Evolutionary conservation across 2,888 invertebrate species (phyloP).

Genomic region (Miltochrista miniata): DNA sequence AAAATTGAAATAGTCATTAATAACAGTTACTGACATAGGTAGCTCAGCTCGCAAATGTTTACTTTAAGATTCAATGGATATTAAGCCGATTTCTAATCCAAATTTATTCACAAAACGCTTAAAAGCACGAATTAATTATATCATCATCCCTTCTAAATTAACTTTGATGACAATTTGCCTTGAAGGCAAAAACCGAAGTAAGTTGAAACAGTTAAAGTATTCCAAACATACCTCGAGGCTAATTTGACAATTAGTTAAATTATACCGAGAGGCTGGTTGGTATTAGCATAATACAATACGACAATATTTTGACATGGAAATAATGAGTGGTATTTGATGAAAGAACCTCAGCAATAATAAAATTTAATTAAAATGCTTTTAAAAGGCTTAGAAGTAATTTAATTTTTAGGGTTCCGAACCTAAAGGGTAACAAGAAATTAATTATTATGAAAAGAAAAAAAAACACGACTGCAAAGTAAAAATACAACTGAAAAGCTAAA

Average conservation of each 20-base stretch:
- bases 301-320: conserved; percentile 27
- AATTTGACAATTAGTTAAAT: conserved; percentile 49
- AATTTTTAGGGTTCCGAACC: too few species aligned
- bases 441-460: too few species aligned
- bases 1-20: too few species aligned
- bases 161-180: conserved; percentile 38
- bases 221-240: conserved; percentile 36
- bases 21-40: too few species aligned
- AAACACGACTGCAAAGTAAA: too few species aligned
- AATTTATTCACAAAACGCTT: conserved; percentile 27
- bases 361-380: too few species aligned
- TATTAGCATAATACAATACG: conserved; percentile 38
- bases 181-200: conserved; percentile 15
- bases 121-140: conserved; percentile 34
- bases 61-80: too few species aligned
- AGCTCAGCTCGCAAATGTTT: too few species aligned
- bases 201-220: neutral
- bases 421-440: too few species aligned
- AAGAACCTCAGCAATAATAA: too few species aligned
- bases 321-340: neutral
- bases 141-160: conserved; percentile 27
- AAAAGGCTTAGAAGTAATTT: too few species aligned
- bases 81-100: conserved; percentile 10
- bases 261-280: conserved; percentile 37
- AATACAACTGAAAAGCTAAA: too few species aligned